Evolutionary conservation across 2,888 invertebrate species (phyloP).

Genomic region (Ophion ventricosus): DNA sequence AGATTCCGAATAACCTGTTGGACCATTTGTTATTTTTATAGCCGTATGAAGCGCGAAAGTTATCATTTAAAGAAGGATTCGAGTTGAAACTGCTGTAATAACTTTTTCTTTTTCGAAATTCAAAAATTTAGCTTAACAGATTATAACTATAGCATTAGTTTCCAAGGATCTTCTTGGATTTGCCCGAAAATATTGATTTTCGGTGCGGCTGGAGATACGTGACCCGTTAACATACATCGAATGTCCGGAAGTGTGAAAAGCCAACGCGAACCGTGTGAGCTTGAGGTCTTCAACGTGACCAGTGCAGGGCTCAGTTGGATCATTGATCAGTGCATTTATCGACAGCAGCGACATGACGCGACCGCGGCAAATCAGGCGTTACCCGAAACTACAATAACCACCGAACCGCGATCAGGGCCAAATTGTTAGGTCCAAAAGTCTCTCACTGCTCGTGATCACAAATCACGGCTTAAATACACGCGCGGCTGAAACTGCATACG

Average conservation of each 20-base stretch:
- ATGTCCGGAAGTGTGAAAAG: neutral
- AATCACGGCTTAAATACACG: conserved; percentile 44
- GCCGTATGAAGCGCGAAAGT: too few relatives aligned
- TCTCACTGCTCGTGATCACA: conserved; percentile 12
- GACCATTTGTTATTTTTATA: too few relatives aligned
- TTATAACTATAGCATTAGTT: neutral
- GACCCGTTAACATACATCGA: neutral
- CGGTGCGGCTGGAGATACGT: neutral
- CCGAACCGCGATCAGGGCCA: neutral
- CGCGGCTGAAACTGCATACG: neutral
- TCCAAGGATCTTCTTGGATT: neutral
- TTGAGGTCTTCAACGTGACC: neutral
- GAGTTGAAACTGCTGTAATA: too few relatives aligned
- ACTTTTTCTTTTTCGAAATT: neutral
- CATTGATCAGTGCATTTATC: neutral
- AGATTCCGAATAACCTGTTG: too few relatives aligned
- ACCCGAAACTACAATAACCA: neutral
- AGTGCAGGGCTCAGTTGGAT: neutral
- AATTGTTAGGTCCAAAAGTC: conserved; percentile 13
- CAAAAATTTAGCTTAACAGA: neutral
- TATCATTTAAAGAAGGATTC: too few relatives aligned
- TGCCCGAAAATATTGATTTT: neutral
- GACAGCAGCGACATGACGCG: neutral
- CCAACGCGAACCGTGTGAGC: neutral
- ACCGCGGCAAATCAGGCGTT: neutral